Conservation (phyloP, 2,113 vertebrate species). For the Halichoerus grypus region DNA sequence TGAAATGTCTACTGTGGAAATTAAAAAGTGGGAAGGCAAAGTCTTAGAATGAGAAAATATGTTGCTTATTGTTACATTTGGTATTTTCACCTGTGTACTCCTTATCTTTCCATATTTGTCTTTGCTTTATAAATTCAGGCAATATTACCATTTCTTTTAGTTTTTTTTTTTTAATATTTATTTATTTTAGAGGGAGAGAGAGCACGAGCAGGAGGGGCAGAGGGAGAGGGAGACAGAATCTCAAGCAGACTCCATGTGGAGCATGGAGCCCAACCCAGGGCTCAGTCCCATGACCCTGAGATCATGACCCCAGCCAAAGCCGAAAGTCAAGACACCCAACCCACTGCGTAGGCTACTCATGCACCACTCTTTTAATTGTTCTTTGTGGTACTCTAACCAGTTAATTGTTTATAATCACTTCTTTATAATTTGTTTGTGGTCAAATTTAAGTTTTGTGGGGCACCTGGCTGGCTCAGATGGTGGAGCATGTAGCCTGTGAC, state of each 20-base stretch:
- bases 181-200: neutral
- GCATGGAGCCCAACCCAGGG: too few species aligned
- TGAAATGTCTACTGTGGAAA: neutral
- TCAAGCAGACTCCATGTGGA: too few species aligned
- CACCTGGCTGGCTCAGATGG: neutral
- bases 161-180: neutral
- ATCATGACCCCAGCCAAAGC: too few species aligned
- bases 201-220: neutral
- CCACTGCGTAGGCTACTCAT: too few species aligned
- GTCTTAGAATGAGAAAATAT: neutral
- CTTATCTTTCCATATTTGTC: slow-evolving; percentile 21
- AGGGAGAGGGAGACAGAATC: too few species aligned
- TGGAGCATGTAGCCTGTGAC: neutral
- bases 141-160: slow-evolving; percentile 40
- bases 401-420: slow-evolving; percentile 13
- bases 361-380: slow-evolving; percentile 4
- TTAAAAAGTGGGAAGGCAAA: neutral
- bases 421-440: neutral
- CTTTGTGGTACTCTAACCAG: neutral
- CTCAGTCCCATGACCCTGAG: too few species aligned
- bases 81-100: neutral
- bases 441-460: neutral
- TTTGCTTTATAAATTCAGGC: slow-evolving; percentile 11
- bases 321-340: too few species aligned
- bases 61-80: neutral